Evolutionary conservation across 2,888 invertebrate genomes (phyloP).

Genomic region (Nomada ferruginata): DNA sequence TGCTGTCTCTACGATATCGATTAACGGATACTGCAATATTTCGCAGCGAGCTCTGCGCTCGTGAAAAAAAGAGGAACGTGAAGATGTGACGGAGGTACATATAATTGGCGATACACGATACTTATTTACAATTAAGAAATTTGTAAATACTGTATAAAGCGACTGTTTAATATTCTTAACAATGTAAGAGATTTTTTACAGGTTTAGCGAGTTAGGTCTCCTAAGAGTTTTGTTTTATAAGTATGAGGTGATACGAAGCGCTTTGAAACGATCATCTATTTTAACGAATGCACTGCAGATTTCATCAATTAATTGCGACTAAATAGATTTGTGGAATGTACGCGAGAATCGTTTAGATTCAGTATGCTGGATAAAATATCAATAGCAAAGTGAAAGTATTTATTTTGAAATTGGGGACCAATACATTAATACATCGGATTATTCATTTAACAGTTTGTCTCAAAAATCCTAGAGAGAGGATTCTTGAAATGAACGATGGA

Average conservation of each 20-base stretch:
- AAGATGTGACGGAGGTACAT: slow-evolving; percentile 23
- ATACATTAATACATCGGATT: slow-evolving; percentile 63
- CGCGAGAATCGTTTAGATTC: slow-evolving; percentile 2
- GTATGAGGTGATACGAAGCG: slow-evolving; percentile 7
- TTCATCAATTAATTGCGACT: slow-evolving; percentile 23
- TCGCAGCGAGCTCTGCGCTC: slow-evolving; percentile 8
- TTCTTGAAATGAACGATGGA: slow-evolving; percentile 74
- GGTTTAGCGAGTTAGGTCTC: slow-evolving; percentile 73
- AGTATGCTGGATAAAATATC: slow-evolving; percentile 1
- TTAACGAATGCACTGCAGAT: slow-evolving; percentile 22
- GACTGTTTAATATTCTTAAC: slow-evolving; percentile 79
- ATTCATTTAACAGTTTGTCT: slow-evolving; percentile 75
- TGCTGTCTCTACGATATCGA: slow-evolving; percentile 24
- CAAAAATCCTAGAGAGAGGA: slow-evolving; percentile 73
- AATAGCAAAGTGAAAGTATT: slow-evolving; percentile 32
- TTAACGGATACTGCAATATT: slow-evolving; percentile 51
- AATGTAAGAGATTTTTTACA: slow-evolving; percentile 70
- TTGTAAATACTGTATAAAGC: slow-evolving; percentile 83
- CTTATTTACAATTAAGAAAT: slow-evolving; percentile 69
- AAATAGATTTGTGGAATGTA: neutral
- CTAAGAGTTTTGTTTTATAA: slow-evolving; percentile 52
- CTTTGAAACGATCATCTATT: slow-evolving; percentile 16
- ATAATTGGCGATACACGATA: slow-evolving; percentile 57
- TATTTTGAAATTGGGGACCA: slow-evolving; percentile 58
- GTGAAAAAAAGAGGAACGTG: neutral